Base-by-base conservation (phyloP, 53 echinoderm and acorn worm species). In the Hippasteria phrygiana region DNA sequence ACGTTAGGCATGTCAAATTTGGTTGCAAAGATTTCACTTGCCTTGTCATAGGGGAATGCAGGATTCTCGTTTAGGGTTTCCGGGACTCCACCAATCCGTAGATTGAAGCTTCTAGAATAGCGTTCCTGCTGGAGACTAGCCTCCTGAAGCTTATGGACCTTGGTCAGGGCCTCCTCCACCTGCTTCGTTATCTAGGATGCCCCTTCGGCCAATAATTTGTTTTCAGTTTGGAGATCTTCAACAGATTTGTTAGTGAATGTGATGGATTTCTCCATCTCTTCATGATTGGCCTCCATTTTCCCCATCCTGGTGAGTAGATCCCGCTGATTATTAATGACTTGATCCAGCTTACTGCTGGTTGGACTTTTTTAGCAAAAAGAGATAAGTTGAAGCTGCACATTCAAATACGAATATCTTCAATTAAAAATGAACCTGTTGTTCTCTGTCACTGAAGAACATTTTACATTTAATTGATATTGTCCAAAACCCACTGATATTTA, bases 261-360 rank as follows among this genome's bases (percentile, higher is more conserved):
- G 2, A 75, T 47, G 31, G 76, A 75, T 51, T 50, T 75, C 34
- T 75, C 76, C 76, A 75, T 51, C 76, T 75, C 76, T 47, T 75
- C 31, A 32, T 75, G 48, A 33, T 75, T 75, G 11, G 51, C 37
- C 20, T 75, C 76, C 48, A 50, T 75, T 26, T 8, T 75, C 17
- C 28, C 76, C 48, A 75, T 51, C 35, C 48, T 75, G 48, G 76
- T 75, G 17, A 51, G 76, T 18, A 75, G 33, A 51, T 75, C 76
- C 51, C 17, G 51, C 34, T 51, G 76, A 18, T 75, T 75, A 51
- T n/a, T n/a, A n/a, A n/a, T n/a, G n/a, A n/a, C n/a, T n/a, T n/a
- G n/a, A n/a, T n/a, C n/a, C n/a, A n/a, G n/a, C n/a, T n/a, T n/a
- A n/a, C n/a, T n/a, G n/a, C n/a, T n/a, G n/a, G n/a, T n/a, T n/a